Evolutionary conservation across 2,888 invertebrate genomes (phyloP), one percentile per base, ranked within the genome.

Genomic region (Abscondita cerata): DNA sequence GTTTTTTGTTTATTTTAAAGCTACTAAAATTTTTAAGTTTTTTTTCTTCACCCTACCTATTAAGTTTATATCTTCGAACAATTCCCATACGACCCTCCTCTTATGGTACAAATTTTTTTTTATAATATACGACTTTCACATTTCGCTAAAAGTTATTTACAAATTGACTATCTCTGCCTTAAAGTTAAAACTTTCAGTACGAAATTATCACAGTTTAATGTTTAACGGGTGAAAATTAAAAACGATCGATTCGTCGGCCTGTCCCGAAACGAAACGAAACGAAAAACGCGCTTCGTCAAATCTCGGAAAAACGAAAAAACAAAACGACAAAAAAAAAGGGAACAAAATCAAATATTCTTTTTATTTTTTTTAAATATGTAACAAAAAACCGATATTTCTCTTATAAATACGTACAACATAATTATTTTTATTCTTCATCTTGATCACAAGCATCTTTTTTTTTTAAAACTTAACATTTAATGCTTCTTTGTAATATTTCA

Each of bases 161-260:
- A 78, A 77, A 77, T 78, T 78, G 78, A 78, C 78, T 78, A 78
- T 73, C 66, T 68, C 61, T 59, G 64, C 62, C 70, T 71, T 72
- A 59, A 52, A 55, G 48, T 59, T 58, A 66, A 71, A 72, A 69
- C 72, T 64, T 71, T 78, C 77, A 78, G 78, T 79, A 79, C 76
- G 76, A 78, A 77, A 78, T 77, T 79, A 78, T 79, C 78, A 79
- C 78, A 78, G 78, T 76, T 77, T 76, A 74, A 77, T 67, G 66
- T 67, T 66, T 70, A 66, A 67, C 61, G 64, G 56, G 57, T 51
- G 50, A 36, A 51, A 47, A 58, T 64, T 67, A 68, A 63, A 66
- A 69, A 69, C 68, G 36, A 25, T 33, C 19, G 15, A 12, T 50
- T 47, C 48, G 31, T 50, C 16, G 4, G 33, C 31, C 31, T 50